Evolutionary conservation across 2,888 invertebrate genomes (phyloP), one percentile per base, ranked within the genome.

Genomic region (Lithophane leautieri): DNA sequence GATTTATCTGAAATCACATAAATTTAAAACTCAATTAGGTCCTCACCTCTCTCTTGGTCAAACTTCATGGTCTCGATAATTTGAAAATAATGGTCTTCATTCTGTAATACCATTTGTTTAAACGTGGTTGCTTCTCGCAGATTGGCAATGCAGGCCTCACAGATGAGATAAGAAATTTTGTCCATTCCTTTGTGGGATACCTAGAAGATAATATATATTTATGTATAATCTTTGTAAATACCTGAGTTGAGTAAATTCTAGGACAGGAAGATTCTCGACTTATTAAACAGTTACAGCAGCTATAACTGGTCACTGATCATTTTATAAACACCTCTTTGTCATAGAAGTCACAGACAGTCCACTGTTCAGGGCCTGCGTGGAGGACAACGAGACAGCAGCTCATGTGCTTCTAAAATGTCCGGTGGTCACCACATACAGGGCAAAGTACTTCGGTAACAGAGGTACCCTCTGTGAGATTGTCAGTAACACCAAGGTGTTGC

Each of bases 121-220:
- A 94, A 94, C 0, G n/a, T 42, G 0, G 71, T 56, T 0, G 93
- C 92, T 0, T 91, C 89, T 22, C 87, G 82, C 2, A 94, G 82
- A 25, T 79, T 88, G 1, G 7, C 9, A 1, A 92, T 85, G 62
- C 94, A 94, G 0, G 82, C 81, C 1, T 92, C 89, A 75, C 94
- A 94, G 16, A 94, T 92, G 0, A 81, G 50, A 0, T 58, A 50
- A 6, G 50, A 56, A 14, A 42, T 52, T 1, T 63, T 65, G 19
- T 69, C 42, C 40, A 28, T 60, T 2, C 63, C 50, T 19, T 66
- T 60, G 4, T 72, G 19, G 1, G 54, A 44, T 12, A 89, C 70
- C 90, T 90, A 74, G 11, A 67, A 58, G 12, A 60, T 60, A 56
- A 14, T 54, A 12, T n/a, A n/a, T n/a, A n/a, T n/a, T n/a, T n/a